Base-by-base conservation (phyloP, 2,888 invertebrate species). In the Lacanobia oleracea region DNA sequence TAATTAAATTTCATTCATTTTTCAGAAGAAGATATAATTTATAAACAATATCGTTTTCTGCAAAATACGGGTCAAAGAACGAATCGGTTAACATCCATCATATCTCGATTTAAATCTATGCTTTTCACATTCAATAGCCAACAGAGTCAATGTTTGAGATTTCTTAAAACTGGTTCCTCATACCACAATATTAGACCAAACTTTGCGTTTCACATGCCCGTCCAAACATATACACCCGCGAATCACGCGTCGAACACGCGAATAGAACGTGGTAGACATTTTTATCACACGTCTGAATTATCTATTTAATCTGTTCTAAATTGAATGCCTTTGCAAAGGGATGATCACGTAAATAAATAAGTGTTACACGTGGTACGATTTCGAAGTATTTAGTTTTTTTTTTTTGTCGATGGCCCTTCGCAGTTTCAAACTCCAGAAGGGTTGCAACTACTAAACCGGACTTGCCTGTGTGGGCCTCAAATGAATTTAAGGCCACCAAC, bases 231-330 rank as follows among this genome's bases (percentile, higher is more conserved):
- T 33, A 33, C 62, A 48, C n/a, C n/a, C 5, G 45, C 7, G 27
- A 48, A 62, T 14, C 62, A 62, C 45, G 75, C 57, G 45, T 14
- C 14, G 14, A 4, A 5, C 43, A 43, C 14, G 43, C 43, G 14
- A 43, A 43, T 14, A 1, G 1, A 1, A 6, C 0, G 67, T 75
- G 75, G 5, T 9, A 62, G 75, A 75, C 62, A 63, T 40, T 50
- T 50, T 57, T 63, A 75, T 75, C 75, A 40, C 7, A 0, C 48
- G n/a, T 33, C 16, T 2, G 2, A 8, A 6, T 40, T 56, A 45
- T 18, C 12, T 33, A 50, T 23, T 14, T 59, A 63, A 75, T 54
- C 67, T 56, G 23, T n/a, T 21, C 54, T 56, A 51, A 27, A 51
- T 74, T 54, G 12, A 61, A 56, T 67, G 51, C 14, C 4, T 61